Percentiles rank a stretch among this genome's conserved stretches.
These are phyloP conservation scores for Phrynosoma platyrhinos DNA, from an alignment of 2,113 vertebrate genomes.

Conservation along the genomic window DNA sequence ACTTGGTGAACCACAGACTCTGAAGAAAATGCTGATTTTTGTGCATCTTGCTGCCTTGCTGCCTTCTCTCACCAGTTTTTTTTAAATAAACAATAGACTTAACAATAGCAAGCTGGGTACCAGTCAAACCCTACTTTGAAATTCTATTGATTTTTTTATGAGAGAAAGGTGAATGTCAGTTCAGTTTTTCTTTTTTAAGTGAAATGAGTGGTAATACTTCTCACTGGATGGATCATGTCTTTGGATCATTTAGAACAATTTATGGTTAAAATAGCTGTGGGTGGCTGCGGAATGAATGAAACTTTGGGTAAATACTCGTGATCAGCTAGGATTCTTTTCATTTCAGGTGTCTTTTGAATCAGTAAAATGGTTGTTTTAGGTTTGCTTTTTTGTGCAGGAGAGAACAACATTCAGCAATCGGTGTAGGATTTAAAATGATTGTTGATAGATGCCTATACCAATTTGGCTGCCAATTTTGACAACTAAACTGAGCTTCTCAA, in stretches of 20 bases:
- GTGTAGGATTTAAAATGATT: background rate
- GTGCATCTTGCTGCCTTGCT: background rate
- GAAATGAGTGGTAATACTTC: background rate
- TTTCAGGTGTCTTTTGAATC: conserved; percentile 12
- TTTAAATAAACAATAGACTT: background rate
- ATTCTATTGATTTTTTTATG: background rate
- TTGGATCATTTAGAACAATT: conserved; percentile 32
- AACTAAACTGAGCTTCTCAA: conserved; percentile 42
- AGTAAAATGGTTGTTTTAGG: conserved; percentile 11
- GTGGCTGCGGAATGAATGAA: conserved; percentile 36
- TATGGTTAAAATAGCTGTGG: conserved; percentile 11
- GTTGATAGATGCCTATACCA: conserved; percentile 16
- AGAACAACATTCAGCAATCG: no score
- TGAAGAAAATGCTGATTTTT: conserved; percentile 3
- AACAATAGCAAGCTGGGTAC: background rate
- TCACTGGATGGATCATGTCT: no score
- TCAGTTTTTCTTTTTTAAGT: background rate
- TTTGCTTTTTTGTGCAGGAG: conserved; percentile 23
- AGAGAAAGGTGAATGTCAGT: background rate
- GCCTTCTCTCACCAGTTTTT: background rate
- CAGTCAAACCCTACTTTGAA: background rate
- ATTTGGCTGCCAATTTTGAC: conserved; percentile 39
- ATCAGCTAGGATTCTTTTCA: conserved; percentile 24
- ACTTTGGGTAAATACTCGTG: conserved; percentile 39
- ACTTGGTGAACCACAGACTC: background rate